Conservation (phyloP, 53 echinoderm and acorn worm genomes). For the Stichopus horrens region DNA sequence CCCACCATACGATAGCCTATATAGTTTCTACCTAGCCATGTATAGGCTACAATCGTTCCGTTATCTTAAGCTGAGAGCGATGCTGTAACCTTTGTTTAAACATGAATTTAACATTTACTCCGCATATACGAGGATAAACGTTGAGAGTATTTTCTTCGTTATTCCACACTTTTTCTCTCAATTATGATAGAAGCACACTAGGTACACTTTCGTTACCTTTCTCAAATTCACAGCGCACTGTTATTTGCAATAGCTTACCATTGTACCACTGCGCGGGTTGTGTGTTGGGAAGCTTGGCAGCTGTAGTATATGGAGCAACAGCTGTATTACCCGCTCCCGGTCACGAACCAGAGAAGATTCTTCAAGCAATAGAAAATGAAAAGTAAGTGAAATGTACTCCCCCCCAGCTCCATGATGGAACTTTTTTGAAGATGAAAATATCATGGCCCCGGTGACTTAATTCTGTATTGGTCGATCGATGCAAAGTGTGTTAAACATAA, state of each 20-base stretch:
- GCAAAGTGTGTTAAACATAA: too few relatives aligned
- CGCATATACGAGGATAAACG: too few relatives aligned
- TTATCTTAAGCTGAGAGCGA: neutral
- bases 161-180: too few relatives aligned
- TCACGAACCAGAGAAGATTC: constrained; percentile 67
- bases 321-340: constrained; percentile 64
- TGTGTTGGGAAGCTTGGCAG: constrained; percentile 59
- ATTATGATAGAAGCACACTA: too few relatives aligned
- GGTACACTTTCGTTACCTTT: neutral
- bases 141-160: too few relatives aligned
- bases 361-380: constrained; percentile 68
- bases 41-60: neutral
- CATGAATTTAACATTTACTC: neutral
- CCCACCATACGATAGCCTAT: too few relatives aligned
- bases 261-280: neutral
- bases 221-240: neutral
- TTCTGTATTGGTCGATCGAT: too few relatives aligned
- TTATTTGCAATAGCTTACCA: neutral
- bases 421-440: too few relatives aligned
- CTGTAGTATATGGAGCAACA: constrained; percentile 69
- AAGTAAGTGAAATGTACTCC: constrained; percentile 48
- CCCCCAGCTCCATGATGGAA: too few relatives aligned
- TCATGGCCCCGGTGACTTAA: too few relatives aligned
- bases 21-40: too few relatives aligned
- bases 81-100: neutral